Base-by-base conservation (phyloP, 2,888 invertebrate species). In the Heliothis peltigera region DNA sequence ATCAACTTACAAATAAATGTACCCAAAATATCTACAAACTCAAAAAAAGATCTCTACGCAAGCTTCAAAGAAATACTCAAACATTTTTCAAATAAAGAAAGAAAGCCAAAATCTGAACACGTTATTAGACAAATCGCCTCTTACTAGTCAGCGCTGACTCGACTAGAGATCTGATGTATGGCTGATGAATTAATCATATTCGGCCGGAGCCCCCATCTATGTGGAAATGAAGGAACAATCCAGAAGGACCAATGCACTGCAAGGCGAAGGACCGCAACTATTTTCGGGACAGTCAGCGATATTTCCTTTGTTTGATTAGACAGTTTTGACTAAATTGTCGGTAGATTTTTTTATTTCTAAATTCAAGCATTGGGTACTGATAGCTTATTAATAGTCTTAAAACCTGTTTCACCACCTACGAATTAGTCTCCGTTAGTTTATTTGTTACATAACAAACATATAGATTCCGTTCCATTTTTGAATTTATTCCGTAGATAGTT, bases 121-220 rank as follows among this genome's bases (percentile, higher is more conserved):
- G 44, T 67, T 61, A 61, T 80, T 78, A 78, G 67, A 74, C 76
- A 78, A 80, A 78, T 80, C 54, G 44, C 52, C 65, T 53, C 44
- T 70, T 49, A 46, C 46, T n/a, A 51, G 57, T 47, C 49, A 43
- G 42, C 44, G 71, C 78, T 78, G 80, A 78, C 78, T 80, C 55
- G 58, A 49, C 79, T 49, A 18, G 61, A 58, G 48, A 64, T 54
- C 64, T 57, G 66, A 76, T 57, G 64, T 74, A 75, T 72, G 47
- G 64, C 58, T 72, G 66, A 80, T 81, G 80, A 79, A 81, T 79
- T 80, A 81, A 75, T 77, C 77, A 81, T 81, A 78, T 79, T 67
- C 51, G 72, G 43, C 61, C 62, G 63, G 28, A 68, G 42, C 35
- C 51, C 12, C 59, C 60, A 81, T 81, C 57, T 73, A 61, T 64